Conservation (phyloP, 2,888 invertebrate genomes). For the Epistrophella euchroma region DNA sequence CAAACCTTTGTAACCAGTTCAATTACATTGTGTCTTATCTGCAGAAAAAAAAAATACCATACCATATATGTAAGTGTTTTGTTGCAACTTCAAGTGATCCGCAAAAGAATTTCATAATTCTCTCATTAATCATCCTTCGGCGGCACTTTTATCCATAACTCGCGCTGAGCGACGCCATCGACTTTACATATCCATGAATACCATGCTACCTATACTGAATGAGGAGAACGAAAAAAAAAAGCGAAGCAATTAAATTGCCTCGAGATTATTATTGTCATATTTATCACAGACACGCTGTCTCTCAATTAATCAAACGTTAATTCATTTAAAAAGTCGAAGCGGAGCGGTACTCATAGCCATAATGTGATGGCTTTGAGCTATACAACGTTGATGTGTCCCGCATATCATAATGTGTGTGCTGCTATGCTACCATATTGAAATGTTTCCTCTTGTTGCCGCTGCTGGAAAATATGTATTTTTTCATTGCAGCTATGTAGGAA, state of each 20-base stretch:
- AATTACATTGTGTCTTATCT: constrained; percentile 1
- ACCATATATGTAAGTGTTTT: constrained; percentile 20
- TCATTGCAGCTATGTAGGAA: neutral
- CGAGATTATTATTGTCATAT: constrained; percentile 72
- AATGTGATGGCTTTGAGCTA: constrained; percentile 6
- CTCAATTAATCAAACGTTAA: constrained; percentile 75
- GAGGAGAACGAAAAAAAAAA: constrained; percentile 12
- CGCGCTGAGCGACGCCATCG: neutral
- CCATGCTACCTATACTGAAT: neutral
- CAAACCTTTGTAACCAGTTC: constrained; percentile 4
- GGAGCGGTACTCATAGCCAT: constrained; percentile 31
- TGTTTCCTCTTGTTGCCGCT: neutral
- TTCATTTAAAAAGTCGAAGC: constrained; percentile 53
- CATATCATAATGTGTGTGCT: neutral
- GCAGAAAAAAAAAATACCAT: neutral
- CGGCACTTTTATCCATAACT: constrained; percentile 39
- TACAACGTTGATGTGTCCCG: neutral
- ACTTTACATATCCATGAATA: constrained; percentile 25
- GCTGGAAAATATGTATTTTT: neutral
- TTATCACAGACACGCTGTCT: constrained; percentile 74
- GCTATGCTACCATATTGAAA: constrained; percentile 36
- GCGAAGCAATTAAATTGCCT: constrained; percentile 68
- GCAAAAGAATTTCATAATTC: constrained; percentile 58
- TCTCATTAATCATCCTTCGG: constrained; percentile 65
- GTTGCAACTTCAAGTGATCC: constrained; percentile 12